Conservation (phyloP, 2,888 invertebrate species). For the Pilophorus perplexus region DNA sequence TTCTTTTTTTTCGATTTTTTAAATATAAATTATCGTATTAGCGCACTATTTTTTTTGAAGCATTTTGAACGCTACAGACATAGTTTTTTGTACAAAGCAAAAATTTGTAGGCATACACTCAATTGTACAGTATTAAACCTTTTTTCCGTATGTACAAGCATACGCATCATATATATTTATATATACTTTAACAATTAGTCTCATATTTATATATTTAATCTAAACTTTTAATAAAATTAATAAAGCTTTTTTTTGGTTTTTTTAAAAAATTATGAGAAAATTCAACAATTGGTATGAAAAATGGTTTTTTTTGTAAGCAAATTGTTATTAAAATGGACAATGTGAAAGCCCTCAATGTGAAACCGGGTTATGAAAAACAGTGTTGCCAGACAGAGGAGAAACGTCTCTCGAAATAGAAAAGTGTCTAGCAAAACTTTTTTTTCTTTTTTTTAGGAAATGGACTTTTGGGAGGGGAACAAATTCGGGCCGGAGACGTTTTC, state of each 20-base stretch:
- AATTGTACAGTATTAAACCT: conserved; percentile 39
- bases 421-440: too few relatives aligned
- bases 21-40: conserved; percentile 40
- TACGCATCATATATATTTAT: conserved; percentile 38
- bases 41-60: conserved; percentile 38
- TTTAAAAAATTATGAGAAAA: conserved; percentile 40
- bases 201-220: conserved; percentile 40
- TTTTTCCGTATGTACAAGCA: conserved; percentile 39
- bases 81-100: conserved; percentile 39
- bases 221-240: conserved; percentile 44
- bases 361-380: conserved; percentile 22
- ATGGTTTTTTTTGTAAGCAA: conserved; percentile 26
- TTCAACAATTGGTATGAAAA: conserved; percentile 35
- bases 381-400: too few relatives aligned
- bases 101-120: conserved; percentile 40
- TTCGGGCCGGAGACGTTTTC: too few relatives aligned
- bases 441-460: too few relatives aligned
- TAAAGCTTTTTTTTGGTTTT: conserved; percentile 39
- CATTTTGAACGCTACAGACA: conserved; percentile 35
- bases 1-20: conserved; percentile 17
- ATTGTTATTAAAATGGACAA: conserved; percentile 37
- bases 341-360: conserved; percentile 41
- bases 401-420: too few relatives aligned
- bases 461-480: too few relatives aligned
- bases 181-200: conserved; percentile 36